Evolutionary conservation across 2,888 invertebrate species (phyloP), one percentile per base, ranked within the genome.

Genomic region (Steinernema carpocapsae): DNA sequence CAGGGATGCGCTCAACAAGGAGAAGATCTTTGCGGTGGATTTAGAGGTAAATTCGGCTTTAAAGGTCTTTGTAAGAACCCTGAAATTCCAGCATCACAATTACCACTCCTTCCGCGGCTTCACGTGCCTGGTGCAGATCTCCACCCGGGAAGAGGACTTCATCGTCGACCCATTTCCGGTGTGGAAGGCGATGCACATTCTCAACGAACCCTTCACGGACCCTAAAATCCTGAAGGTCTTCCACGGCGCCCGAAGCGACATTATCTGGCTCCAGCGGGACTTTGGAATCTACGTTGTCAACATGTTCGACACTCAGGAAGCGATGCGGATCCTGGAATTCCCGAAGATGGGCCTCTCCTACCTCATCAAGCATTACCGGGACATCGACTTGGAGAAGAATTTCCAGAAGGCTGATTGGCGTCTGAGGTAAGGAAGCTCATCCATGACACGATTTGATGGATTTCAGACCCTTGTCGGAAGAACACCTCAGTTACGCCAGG

Each of bases 331-430:
- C 2, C 74, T 83, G 46, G 78, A 80, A 37, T 76, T 78, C 70
- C 77, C 79, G 1, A 78, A 82, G 45, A 77, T 82, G 70, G 94
- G 94, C 2, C 86, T 90, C 32, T 92, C 93, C 0, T 92, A 92
- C 88, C 90, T 99, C 46, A 90, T 97, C 45, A 90, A 92, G 83
- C 90, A 90, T 72, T 95, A 93, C 88, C 94, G 95, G 87, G 88
- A 91, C 56, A 90, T 95, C 26, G 90, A 92, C 76, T 91, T 93
- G 0, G 93, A 97, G 87, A 99, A 99, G 88, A 92, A 93, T 77
- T 94, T 93, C 88, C 97, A 97, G 88, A 89, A 95, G 75, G 95
- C 97, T 0, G 96, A 97, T 89, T 97, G 96, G 96, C 91, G 96
- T 78, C 93, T 94, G 76, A 91, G 93, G 91, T 91, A 86, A 76